Conservation (phyloP, 2,888 invertebrate genomes). For the Gymnosoma rotundatum region DNA sequence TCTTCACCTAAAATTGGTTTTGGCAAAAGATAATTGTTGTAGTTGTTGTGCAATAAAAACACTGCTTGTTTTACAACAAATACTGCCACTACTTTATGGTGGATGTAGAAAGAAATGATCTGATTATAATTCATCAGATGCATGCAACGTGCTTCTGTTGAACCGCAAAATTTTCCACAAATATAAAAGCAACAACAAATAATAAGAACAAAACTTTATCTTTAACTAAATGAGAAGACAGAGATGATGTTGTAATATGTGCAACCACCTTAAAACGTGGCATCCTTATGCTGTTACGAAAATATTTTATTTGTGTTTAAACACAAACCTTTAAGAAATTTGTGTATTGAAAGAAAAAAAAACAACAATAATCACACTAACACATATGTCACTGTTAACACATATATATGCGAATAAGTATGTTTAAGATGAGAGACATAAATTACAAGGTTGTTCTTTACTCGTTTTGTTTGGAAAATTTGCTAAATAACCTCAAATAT, state of each 20-base stretch:
- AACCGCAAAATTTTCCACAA: conserved; percentile 68
- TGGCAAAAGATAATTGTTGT: conserved; percentile 31
- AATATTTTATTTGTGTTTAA: not conserved
- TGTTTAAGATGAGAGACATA: conserved; percentile 48
- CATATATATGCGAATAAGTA: conserved; percentile 18
- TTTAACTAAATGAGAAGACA: conserved; percentile 14
- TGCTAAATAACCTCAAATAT: conserved; percentile 54
- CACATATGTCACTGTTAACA: not conserved
- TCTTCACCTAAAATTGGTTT: conserved; percentile 22
- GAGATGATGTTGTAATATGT: conserved; percentile 9
- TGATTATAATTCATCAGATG: conserved; percentile 70
- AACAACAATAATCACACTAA: no score
- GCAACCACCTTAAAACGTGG: conserved; percentile 18
- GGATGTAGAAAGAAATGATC: conserved; percentile 56
- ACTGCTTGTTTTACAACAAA: not conserved
- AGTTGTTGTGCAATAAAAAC: conserved; percentile 15
- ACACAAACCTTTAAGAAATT: conserved; percentile 8
- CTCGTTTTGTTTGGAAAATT: conserved; percentile 9
- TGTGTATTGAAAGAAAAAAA: not conserved
- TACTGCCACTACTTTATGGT: conserved; percentile 42
- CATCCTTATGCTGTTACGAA: conserved; percentile 4
- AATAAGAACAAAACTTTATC: conserved; percentile 49
- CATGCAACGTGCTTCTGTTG: conserved; percentile 67
- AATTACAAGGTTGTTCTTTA: conserved; percentile 50
- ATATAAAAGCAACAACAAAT: conserved; percentile 37